Conservation (phyloP, 2,888 invertebrate species). For the Nemotelus nigrinus region DNA sequence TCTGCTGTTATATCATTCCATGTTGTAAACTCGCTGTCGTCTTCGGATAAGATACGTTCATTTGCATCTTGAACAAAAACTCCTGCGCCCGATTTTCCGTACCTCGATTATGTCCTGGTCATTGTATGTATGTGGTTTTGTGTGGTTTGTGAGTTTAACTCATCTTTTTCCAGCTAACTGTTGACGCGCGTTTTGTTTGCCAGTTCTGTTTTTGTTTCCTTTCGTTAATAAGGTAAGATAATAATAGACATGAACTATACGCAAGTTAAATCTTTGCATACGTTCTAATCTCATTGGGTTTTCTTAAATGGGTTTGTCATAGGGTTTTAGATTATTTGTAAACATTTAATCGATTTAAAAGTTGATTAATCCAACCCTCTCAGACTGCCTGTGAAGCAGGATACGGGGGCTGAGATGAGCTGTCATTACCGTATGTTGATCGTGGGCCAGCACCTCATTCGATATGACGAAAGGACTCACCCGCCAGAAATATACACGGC, state of each 20-base stretch:
- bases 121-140: conserved; percentile 5
- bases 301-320: conserved; percentile 22
- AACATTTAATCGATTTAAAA: conserved; percentile 42
- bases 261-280: conserved; percentile 50
- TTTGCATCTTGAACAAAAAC: background rate
- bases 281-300: conserved; percentile 43
- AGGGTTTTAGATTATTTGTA: conserved; percentile 35
- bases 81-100: background rate
- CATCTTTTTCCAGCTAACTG: background rate
- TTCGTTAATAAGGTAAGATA: conserved; percentile 14
- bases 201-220: conserved; percentile 17
- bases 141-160: background rate
- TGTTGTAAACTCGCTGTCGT: background rate
- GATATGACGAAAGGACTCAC: no score
- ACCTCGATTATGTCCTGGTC: background rate
- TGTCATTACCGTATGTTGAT: conserved; percentile 64
- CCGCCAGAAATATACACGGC: no score
- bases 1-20: background rate
- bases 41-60: conserved; percentile 6
- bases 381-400: conserved; percentile 65
- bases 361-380: conserved; percentile 49
- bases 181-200: conserved; percentile 26
- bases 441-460: conserved; percentile 64
- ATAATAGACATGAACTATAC: conserved; percentile 52
- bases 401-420: conserved; percentile 64